phyloP scores from a whole-genome alignment of 2,797 vertebrate genomes.

The Phrynocephalus vlangalii region DNA sequence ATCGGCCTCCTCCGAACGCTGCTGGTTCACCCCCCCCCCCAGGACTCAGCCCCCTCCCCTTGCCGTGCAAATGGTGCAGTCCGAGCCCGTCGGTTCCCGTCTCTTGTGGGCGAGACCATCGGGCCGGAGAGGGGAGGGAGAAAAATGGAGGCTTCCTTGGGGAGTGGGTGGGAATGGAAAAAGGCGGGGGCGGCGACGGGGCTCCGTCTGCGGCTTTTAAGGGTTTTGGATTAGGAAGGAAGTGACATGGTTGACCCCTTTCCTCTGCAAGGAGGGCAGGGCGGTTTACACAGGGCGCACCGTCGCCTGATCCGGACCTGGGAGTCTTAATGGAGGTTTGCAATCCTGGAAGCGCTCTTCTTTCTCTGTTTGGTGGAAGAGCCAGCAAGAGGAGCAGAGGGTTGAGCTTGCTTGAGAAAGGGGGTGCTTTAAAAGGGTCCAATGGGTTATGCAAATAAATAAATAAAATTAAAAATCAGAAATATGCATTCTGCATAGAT shows the following conservation, averaged over 20 bases:
- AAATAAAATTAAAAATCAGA: too few species aligned
- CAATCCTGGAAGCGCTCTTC: not conserved
- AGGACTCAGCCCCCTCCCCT: not conserved
- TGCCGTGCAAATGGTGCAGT: not conserved
- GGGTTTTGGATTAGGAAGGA: not conserved
- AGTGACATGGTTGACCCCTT: not conserved
- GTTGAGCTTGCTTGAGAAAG: not conserved
- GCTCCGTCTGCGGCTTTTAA: not conserved
- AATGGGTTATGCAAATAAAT: too few species aligned
- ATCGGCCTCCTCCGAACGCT: not conserved
- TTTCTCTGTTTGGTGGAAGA: not conserved
- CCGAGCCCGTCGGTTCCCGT: not conserved
- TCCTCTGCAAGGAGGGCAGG: not conserved
- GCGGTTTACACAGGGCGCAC: too few species aligned
- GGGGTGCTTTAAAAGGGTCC: not conserved
- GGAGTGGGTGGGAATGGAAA: not conserved
- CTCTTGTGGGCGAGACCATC: not conserved
- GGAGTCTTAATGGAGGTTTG: not conserved
- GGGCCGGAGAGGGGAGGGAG: not conserved
- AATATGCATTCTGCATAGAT: not conserved
- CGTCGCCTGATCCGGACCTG: slow-evolving; percentile 1
- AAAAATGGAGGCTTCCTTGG: not conserved
- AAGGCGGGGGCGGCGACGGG: not conserved
- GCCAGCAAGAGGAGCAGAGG: too few species aligned
- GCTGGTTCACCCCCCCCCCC: too few species aligned